Base-by-base conservation (phyloP, 2,797 vertebrate species). In the Leucoraja ocellata region DNA sequence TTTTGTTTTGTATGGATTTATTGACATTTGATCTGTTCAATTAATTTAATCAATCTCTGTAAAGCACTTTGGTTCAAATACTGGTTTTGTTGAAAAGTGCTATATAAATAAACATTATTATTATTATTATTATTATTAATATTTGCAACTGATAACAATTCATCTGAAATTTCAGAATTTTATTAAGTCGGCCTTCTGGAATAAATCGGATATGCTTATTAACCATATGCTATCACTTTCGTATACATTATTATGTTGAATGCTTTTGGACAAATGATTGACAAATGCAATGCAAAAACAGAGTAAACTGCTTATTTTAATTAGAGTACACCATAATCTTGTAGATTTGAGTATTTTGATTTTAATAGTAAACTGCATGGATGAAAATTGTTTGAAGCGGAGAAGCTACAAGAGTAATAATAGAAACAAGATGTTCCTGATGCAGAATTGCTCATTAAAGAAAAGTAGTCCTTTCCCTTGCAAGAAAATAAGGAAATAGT, bases 361-460 rank as follows among this genome's bases (percentile, higher is more conserved):
- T 92, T 54, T 58, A 58, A 76, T 92, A 28, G 76, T 25, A 76
- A 76, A 28, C 39, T 58, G 39, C 8, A n/a, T 23, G 14, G 36
- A 92, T 74, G 90, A 76, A 25, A 92, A 54, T 91, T 91, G 71
- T 76, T 74, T 28, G 11, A 54, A 92, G 23, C 11, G 46, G 21
- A 77, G 54, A 10, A 79, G 32, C 54, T 61, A 32, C 54, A 80
- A 65, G 54, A 36, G 28, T 78, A 93, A 7, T 58, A 65, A n/a
- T 54, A 93, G 73, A 79, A n/a, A 93, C 74, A 77, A 79, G 71
- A 93, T 74, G 92, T 93, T 73, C 18, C 91, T 76, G 32, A 28
- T 78, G 68, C 18, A 93, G 36, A 93, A 14, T 78, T 61, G 46
- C 16, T 78, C 63, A 93, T 80, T 25, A 23, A 74, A 74, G 68